Evolutionary conservation across 2,888 invertebrate species (phyloP), one percentile per base, ranked within the genome.

Genomic region (Ophion ellenae): DNA sequence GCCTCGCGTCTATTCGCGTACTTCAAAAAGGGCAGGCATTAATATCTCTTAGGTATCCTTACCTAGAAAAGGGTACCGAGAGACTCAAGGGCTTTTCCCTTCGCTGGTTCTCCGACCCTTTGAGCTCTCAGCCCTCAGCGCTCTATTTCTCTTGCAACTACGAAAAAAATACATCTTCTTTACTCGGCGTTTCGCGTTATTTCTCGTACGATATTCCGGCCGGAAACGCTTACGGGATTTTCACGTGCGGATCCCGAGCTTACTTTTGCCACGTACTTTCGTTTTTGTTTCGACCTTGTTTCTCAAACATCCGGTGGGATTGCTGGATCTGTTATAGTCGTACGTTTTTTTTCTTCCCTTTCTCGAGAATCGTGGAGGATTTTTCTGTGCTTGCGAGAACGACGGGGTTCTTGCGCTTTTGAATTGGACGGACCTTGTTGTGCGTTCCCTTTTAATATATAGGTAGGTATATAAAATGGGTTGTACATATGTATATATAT

Each of bases 281-380:
- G 36, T 77, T 59, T 63, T 73, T 36, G 6, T 70, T 53, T 70
- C 53, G 61, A 36, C 36, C 36, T 84, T 63, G 63, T 69, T 73
- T 67, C 73, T 66, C 70, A 80, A 77, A 77, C 73, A 83, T 76
- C 64, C 71, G 69, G 28, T 74, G 73, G 74, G 67, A 73, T 79
- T 71, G 70, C 47, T 32, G 36, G 73, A 24, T 40, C 36, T 14
- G 53, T 53, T 53, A 53, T 17, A 53, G 17, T 53, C 17, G 53
- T 53, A 53, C 17, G 11, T 57, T 14, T 24, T 79, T 53, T 14
- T 57, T 28, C 10, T 11, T 45, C 40, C 1, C 67, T 69, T 45
- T 17, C 53, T 53, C 14, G 45, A 57, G 66, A 71, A 76, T 80
- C 66, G 66, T 64, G 40, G 28, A 32, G 83, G 75, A 80, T 80